phyloP scores from a whole-genome alignment of 2,888 invertebrate species.

The Acronicta alni region DNA sequence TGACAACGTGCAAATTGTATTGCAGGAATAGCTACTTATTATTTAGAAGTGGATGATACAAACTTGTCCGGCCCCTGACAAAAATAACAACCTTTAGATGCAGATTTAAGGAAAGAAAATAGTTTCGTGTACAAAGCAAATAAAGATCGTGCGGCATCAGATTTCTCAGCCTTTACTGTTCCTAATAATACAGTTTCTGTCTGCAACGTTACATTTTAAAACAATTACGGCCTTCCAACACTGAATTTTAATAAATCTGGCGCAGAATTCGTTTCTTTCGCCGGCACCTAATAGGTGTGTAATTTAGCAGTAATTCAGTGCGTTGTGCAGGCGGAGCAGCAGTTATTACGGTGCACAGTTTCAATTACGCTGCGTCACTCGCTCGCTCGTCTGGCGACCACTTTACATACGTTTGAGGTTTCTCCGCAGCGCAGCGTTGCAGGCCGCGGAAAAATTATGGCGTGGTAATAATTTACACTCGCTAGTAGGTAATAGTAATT shows the following conservation, averaged over 20 bases:
- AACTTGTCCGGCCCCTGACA: neutral
- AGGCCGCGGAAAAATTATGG: conserved; percentile 16
- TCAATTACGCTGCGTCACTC: conserved; percentile 55
- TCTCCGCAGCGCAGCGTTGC: conserved; percentile 1
- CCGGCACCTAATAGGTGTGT: conserved; percentile 47
- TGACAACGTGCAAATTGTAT: conserved; percentile 10
- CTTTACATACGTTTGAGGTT: conserved; percentile 51
- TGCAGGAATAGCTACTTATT: conserved; percentile 4
- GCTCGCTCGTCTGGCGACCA: conserved; percentile 33
- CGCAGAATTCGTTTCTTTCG: conserved; percentile 35
- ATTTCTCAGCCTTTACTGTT: conserved; percentile 18
- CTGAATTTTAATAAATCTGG: conserved; percentile 46
- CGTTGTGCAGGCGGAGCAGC: conserved; percentile 45
- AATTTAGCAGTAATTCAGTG: conserved; percentile 54
- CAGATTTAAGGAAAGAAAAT: conserved; percentile 13
- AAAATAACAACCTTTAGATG: too few species aligned
- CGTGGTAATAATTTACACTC: conserved; percentile 11
- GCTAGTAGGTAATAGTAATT: neutral
- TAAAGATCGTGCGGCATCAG: conserved; percentile 26
- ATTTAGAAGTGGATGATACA: conserved; percentile 3
- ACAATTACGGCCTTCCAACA: conserved; percentile 42
- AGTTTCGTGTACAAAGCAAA: conserved; percentile 17
- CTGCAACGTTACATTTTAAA: conserved; percentile 42
- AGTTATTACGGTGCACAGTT: conserved; percentile 50
- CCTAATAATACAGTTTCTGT: conserved; percentile 41